Percentiles rank a stretch among this genome's conserved stretches.
These are phyloP conservation scores for Oncorhynchus kisutch DNA, from an alignment of 2,113 vertebrate genomes.

Conservation along the genomic window DNA sequence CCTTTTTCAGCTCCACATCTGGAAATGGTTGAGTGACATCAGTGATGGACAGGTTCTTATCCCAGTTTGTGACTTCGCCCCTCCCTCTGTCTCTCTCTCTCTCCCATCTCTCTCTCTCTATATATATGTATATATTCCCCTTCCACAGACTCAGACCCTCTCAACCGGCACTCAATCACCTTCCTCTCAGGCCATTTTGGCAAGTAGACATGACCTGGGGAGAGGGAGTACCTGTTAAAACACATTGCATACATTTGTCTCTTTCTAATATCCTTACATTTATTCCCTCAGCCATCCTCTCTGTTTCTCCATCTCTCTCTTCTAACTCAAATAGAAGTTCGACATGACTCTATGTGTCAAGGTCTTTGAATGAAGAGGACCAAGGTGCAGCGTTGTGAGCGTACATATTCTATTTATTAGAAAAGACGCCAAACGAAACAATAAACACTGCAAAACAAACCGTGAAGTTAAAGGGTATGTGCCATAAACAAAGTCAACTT, in stretches of 20 bases:
- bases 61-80: conserved; percentile 48
- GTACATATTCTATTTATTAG: too few species aligned
- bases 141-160: conserved; percentile 19
- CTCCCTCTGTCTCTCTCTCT: neutral
- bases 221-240: conserved; percentile 29
- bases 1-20: conserved; percentile 66
- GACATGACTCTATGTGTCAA: neutral
- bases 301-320: conserved; percentile 26
- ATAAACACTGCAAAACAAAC: too few species aligned
- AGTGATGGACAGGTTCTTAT: conserved; percentile 66
- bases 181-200: conserved; percentile 46
- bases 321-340: neutral
- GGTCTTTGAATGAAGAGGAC: too few species aligned
- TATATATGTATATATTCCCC: neutral
- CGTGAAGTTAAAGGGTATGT: too few species aligned
- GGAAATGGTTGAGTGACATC: conserved; percentile 75
- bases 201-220: conserved; percentile 16
- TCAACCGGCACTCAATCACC: conserved; percentile 25
- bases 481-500: too few species aligned
- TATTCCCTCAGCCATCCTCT: conserved; percentile 17
- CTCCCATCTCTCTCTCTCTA: neutral
- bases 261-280: conserved; percentile 11
- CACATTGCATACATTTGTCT: conserved; percentile 14
- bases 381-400: too few species aligned
- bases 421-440: too few species aligned